phyloP scores from a whole-genome alignment of 2,888 invertebrate genomes.

The Choristoneura rosaceana region DNA sequence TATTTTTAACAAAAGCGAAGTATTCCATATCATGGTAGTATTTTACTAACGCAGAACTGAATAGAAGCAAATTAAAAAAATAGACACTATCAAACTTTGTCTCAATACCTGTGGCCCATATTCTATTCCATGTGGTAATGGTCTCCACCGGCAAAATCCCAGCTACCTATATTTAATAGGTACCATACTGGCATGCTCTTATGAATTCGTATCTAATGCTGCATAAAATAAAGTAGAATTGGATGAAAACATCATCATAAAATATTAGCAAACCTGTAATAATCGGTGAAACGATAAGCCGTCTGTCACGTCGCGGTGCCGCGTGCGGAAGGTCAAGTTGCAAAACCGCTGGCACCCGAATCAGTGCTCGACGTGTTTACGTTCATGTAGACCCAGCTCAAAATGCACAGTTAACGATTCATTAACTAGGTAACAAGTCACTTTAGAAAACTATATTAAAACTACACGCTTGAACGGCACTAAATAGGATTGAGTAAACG shows the following conservation, averaged over 20 bases:
- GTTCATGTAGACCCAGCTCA: not conserved
- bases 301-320: constrained; percentile 26
- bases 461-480: constrained; percentile 4
- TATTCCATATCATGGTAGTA: no score
- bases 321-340: constrained; percentile 40
- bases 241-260: not conserved
- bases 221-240: not conserved
- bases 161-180: no score
- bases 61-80: no score
- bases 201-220: not conserved
- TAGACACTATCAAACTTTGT: no score
- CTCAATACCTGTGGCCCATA: not conserved
- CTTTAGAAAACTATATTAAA: not conserved
- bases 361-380: not conserved
- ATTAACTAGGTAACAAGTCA: not conserved
- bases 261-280: constrained; percentile 19
- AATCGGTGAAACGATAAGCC: constrained; percentile 15
- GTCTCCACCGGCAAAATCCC: not conserved
- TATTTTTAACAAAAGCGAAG: no score
- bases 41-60: no score
- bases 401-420: not conserved
- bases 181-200: no score
- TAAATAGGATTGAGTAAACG: constrained; percentile 9
- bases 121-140: not conserved
- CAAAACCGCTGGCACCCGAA: constrained; percentile 29